A percentile compares a stretch with the other conserved stretches of the same genome.
Conservation (phyloP, 2,888 invertebrate genomes). For the Netelia virgata region DNA sequence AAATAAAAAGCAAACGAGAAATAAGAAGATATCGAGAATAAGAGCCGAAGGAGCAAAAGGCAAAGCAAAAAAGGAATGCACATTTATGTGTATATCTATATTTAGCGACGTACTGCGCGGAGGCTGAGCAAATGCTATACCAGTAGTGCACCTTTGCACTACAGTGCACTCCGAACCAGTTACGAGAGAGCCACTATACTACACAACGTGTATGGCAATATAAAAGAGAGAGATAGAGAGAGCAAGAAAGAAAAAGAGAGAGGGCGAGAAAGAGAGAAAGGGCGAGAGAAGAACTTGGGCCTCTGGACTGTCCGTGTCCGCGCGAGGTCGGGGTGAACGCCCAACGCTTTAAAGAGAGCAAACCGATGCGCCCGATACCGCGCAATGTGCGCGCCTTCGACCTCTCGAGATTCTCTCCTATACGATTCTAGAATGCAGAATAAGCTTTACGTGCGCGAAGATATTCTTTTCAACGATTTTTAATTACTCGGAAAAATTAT, state of each 20-base stretch:
- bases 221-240: slow-evolving; percentile 68
- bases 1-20: slow-evolving; percentile 27
- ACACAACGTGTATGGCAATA: slow-evolving; percentile 7
- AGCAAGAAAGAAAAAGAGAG: slow-evolving; percentile 72
- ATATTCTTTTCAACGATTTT: background rate
- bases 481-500: too few species aligned
- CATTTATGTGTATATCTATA: slow-evolving; percentile 52
- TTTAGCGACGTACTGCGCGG: slow-evolving; percentile 27
- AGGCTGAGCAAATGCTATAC: slow-evolving; percentile 71
- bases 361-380: slow-evolving; percentile 79
- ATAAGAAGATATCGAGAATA: slow-evolving; percentile 50
- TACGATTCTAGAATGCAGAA: slow-evolving; percentile 21
- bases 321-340: slow-evolving; percentile 84
- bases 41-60: slow-evolving; percentile 30
- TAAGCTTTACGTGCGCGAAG: slow-evolving; percentile 68
- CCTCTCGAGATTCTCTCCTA: slow-evolving; percentile 69
- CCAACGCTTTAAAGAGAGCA: slow-evolving; percentile 84
- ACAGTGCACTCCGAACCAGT: slow-evolving; percentile 82
- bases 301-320: slow-evolving; percentile 50
- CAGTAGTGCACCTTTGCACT: slow-evolving; percentile 82
- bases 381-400: slow-evolving; percentile 73
- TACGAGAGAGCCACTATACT: slow-evolving; percentile 72
- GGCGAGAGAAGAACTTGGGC: slow-evolving; percentile 39
- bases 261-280: slow-evolving; percentile 67
- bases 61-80: slow-evolving; percentile 7